Percentiles rank a stretch among this genome's conserved stretches.
Evolutionary conservation across 2,888 invertebrate species (phyloP).

Genomic region (Rugalucina vietnamica): DNA sequence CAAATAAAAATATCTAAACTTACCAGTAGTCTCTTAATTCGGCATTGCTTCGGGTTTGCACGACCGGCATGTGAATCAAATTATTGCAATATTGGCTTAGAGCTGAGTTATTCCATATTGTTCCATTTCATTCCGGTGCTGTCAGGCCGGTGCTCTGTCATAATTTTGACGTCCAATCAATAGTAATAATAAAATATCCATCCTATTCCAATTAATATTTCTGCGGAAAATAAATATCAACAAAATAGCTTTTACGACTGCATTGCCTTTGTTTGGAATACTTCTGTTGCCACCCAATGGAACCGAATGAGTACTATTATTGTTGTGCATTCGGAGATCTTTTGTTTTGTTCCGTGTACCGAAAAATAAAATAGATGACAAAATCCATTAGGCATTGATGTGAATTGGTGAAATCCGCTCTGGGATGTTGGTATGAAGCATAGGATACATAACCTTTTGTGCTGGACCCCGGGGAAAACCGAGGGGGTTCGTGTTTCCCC

Average conservation of each 20-base stretch:
- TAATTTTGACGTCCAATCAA: neutral
- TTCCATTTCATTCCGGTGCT: neutral
- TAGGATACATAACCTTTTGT: neutral
- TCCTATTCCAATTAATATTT: neutral
- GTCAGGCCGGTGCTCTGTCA: neutral
- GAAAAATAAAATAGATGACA: neutral
- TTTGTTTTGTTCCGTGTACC: constrained; percentile 1
- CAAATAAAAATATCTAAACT: too few relatives aligned
- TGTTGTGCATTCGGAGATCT: neutral
- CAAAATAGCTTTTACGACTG: constrained; percentile 5
- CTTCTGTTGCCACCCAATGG: neutral
- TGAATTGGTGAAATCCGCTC: neutral
- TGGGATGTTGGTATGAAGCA: neutral
- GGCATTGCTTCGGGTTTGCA: too few relatives aligned
- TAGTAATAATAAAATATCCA: constrained; percentile 3
- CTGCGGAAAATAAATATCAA: constrained; percentile 10
- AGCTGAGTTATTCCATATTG: too few relatives aligned
- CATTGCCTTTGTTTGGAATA: constrained; percentile 5
- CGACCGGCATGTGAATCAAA: too few relatives aligned
- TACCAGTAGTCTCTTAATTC: too few relatives aligned
- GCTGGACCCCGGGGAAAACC: neutral
- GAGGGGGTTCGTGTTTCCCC: neutral
- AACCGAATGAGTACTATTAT: neutral
- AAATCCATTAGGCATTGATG: neutral
- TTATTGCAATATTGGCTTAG: too few relatives aligned